A percentile compares a stretch with the other conserved stretches of the same genome.
Conservation (phyloP, 2,888 invertebrate genomes). For the Apomyelois bistriatella region DNA sequence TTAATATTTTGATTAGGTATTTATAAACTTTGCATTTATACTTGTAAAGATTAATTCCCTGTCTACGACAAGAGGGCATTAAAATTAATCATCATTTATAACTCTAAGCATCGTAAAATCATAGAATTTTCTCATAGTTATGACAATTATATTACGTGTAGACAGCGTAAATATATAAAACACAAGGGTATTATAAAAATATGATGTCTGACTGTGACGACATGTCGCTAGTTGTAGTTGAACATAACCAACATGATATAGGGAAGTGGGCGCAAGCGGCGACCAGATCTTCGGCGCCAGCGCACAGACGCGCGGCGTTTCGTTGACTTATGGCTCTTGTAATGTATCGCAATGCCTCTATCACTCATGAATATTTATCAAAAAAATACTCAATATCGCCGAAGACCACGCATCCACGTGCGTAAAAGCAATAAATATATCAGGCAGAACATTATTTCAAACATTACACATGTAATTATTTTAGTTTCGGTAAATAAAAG, state of each 20-base stretch:
- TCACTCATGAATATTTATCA: conserved; percentile 78
- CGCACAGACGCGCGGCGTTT: conserved; percentile 52
- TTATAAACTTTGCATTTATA: too few relatives aligned
- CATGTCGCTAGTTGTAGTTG: conserved; percentile 54
- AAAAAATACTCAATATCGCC: conserved; percentile 62
- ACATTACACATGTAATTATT: conserved; percentile 63
- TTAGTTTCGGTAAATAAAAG: conserved; percentile 57
- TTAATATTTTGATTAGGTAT: too few relatives aligned
- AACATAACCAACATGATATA: conserved; percentile 48
- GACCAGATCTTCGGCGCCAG: conserved; percentile 36
- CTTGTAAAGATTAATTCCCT: too few relatives aligned
- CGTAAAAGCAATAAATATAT: conserved; percentile 67
- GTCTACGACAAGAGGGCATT: background rate
- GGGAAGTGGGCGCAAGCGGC: conserved; percentile 34
- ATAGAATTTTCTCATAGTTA: conserved; percentile 54
- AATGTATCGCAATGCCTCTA: conserved; percentile 73
- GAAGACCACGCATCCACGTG: conserved; percentile 46
- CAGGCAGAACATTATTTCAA: conserved; percentile 51
- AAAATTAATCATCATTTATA: conserved; percentile 4
- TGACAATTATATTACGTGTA: conserved; percentile 61
- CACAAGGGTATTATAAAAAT: conserved; percentile 61
- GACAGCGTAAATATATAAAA: conserved; percentile 52
- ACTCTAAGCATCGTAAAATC: conserved; percentile 10
- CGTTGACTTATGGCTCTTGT: conserved; percentile 73
- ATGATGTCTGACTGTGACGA: conserved; percentile 62